Evolutionary conservation across 1,140 invertebrate species (phyloP), one percentile per base, ranked within the genome.

Genomic region (Drosophila trapezifrons): DNA sequence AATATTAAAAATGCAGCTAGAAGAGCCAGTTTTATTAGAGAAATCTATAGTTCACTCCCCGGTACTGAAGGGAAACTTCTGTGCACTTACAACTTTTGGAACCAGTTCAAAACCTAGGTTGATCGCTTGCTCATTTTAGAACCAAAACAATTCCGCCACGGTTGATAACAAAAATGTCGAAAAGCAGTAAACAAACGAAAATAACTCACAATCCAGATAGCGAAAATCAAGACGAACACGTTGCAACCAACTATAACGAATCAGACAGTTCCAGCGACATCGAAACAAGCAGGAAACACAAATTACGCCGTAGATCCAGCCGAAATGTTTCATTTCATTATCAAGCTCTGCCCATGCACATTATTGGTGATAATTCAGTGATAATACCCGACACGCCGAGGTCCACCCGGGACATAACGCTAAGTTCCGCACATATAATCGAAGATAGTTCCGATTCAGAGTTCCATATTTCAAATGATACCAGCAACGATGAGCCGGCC

Each of bases 381-480:
- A n/a, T 25, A 46, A 40, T 46, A 38, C 10, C 37, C 4, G 29
- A 49, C 4, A 43, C 27, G 15, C 17, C 59, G 8, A 56, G 62
- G 40, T 73, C 71, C 6, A 25, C 51, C 7, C 72, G 79, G 2
- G 76, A 87, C 46, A 35, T 86, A 9, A 80, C 72, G 8, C 45
- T 86, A 13, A 51, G 37, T 0, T 47, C 62, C 8, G 43, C 76
- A 2, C 84, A 79, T 22, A 56, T 76, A 17, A 77, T 87, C 46
- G 67, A 66, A 3, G 84, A 87, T 20, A 67, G 56, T n/a, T 73
- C 76, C 37, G 83, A 87, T 10, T 63, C 84, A 0, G 84, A 87
- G 15, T 66, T 64, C 8, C 65, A 89, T 37, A 87, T 87, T 40
- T 89, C 84, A 0, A 66, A 66, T 47, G 83, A 89, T 7, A 89